Base-by-base conservation (phyloP, 2,797 vertebrate species). In the Sebastes umbrosus region DNA sequence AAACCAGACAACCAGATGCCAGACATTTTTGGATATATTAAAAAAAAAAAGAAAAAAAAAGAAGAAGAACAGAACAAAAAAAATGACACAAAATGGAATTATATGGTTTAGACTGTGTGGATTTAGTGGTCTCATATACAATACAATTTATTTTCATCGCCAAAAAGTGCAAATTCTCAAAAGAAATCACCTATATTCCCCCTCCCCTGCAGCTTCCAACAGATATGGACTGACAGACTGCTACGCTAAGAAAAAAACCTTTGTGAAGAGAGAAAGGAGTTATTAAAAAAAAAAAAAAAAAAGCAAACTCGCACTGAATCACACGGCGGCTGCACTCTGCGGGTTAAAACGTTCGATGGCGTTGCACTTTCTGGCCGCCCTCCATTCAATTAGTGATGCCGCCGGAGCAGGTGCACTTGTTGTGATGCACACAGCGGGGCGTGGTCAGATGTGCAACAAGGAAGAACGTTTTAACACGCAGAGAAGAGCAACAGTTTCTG, bases 91-190 rank as follows among this genome's bases (percentile, higher is more conserved):
- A 94, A 94, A 94, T 95, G 94, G 94, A 96, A 95, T 96, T 94
- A 94, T 91, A 95, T 94, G 94, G 92, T 95, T 96, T 95, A 93
- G 94, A 95, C 93, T 91, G 93, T 95, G 95, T 95, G 94, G 92
- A 95, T 95, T 96, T 96, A 96, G 95, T 96, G 95, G 96, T 96
- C 95, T 96, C 96, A 92, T 94, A 91, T 95, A 96, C 94, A 96
- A 94, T 93, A 95, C 92, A 93, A 94, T 95, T 95, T 93, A 72
- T 95, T 95, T 95, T 95, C 85, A 84, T 94, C 85, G 86, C 93
- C 94, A 92, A 95, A 95, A 96, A 96, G 95, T 96, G 96, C 95
- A 96, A 96, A 95, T 95, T 95, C 92, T 94, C 93, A 82, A 46
- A 87, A 92, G 92, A 84, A 90, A 93, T 90, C 91, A 84, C 84